A percentile compares a stretch with the other conserved stretches of the same genome.
phyloP scores from a whole-genome alignment of 2,888 invertebrate genomes.

The Acrocera orbiculus region DNA sequence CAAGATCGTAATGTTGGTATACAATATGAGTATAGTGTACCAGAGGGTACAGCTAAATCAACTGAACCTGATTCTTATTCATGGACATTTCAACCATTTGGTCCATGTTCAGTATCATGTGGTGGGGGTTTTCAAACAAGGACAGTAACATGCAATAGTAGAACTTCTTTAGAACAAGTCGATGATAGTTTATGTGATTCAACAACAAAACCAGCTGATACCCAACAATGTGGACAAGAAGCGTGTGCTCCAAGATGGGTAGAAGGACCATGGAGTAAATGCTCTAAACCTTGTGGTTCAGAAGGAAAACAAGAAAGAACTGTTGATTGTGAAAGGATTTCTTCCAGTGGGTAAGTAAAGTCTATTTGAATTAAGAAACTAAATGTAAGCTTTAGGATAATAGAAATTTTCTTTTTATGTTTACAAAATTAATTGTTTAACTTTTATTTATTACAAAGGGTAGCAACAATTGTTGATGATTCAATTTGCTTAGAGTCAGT shows the following conservation, averaged over 20 bases:
- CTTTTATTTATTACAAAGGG: conserved; percentile 26
- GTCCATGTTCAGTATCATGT: conserved; percentile 68
- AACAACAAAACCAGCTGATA: conserved; percentile 49
- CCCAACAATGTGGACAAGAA: conserved; percentile 53
- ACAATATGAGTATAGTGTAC: conserved; percentile 78
- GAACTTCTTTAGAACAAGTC: conserved; percentile 50
- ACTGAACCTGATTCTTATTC: conserved; percentile 56
- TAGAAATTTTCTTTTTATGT: not conserved
- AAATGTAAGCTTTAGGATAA: conserved; percentile 1
- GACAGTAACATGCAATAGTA: conserved; percentile 62
- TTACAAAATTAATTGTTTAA: not conserved
- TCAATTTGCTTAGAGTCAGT: conserved; percentile 47
- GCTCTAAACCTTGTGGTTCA: conserved; percentile 65
- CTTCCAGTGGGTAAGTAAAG: conserved; percentile 44
- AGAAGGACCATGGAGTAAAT: conserved; percentile 59
- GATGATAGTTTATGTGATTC: conserved; percentile 64
- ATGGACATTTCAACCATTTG: conserved; percentile 55
- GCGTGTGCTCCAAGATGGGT: conserved; percentile 72
- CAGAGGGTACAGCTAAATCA: conserved; percentile 46
- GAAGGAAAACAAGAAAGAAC: conserved; percentile 51
- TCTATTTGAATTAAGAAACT: not conserved
- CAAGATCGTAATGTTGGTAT: conserved; percentile 74
- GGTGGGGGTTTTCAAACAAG: conserved; percentile 76
- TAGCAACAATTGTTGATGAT: conserved; percentile 54
- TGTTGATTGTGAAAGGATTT: conserved; percentile 64